Percentiles rank a stretch among this genome's conserved stretches.
Evolutionary conservation across 1,140 invertebrate genomes (phyloP).

Genomic region (Drosophila melanogaster): DNA sequence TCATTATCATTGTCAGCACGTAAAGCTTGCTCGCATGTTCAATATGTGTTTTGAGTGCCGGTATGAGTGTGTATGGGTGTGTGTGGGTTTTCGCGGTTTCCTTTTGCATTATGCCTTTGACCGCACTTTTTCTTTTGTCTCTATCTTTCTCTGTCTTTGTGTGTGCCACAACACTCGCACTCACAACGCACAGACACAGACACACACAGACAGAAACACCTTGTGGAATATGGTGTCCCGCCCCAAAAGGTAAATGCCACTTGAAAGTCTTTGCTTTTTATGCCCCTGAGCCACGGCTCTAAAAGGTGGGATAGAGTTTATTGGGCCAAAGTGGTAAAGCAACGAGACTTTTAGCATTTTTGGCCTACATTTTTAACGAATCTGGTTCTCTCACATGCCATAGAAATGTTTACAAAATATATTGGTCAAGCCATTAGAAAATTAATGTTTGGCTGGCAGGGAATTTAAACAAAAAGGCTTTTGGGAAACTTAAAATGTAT

Average conservation of each 20-base stretch:
- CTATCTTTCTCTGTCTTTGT: neutral
- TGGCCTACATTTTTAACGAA: conserved; percentile 35
- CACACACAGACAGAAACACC: neutral
- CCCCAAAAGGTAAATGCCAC: conserved; percentile 25
- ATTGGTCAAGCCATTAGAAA: conserved; percentile 13
- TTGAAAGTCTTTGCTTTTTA: conserved; percentile 35
- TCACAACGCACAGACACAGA: no score
- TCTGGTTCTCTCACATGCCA: neutral
- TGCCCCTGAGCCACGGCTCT: conserved; percentile 15
- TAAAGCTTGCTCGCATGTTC: conserved; percentile 62
- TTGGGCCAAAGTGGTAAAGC: conserved; percentile 8
- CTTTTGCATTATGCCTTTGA: conserved; percentile 57
- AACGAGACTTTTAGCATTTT: conserved; percentile 24
- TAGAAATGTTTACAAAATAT: conserved; percentile 9
- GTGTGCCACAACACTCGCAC: neutral
- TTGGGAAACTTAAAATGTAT: neutral
- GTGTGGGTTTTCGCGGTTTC: conserved; percentile 53
- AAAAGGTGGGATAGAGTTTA: conserved; percentile 30
- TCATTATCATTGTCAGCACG: conserved; percentile 78
- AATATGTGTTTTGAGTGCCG: conserved; percentile 26
- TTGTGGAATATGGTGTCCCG: neutral
- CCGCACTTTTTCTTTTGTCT: conserved; percentile 29
- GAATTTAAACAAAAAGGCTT: neutral
- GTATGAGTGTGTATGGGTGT: neutral
- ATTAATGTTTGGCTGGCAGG: conserved; percentile 9